phyloP scores from a whole-genome alignment of 1,140 invertebrate species.

The Euschistus heros region DNA sequence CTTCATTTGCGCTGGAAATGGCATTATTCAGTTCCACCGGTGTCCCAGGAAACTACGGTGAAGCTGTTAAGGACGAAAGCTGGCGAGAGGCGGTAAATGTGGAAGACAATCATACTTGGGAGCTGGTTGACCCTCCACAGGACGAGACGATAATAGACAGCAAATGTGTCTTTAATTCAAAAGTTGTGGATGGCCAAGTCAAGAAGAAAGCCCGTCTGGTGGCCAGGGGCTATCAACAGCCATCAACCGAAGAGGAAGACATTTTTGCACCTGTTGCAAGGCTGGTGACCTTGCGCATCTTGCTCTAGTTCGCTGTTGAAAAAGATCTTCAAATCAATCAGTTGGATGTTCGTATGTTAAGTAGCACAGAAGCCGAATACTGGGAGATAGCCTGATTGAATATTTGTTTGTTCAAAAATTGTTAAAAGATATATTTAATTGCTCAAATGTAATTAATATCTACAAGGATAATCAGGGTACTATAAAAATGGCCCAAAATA shows the following conservation, averaged over 20 bases:
- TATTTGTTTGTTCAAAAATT: no score
- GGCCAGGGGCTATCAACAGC: conserved; percentile 5
- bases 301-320: no score
- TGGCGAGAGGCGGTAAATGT: no score
- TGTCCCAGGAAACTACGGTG: no score
- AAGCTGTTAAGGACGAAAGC: no score
- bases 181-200: not conserved
- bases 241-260: not conserved
- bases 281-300: not conserved
- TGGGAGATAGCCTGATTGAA: no score
- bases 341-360: not conserved
- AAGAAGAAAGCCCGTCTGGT: not conserved
- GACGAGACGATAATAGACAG: not conserved
- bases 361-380: no score
- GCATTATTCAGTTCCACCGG: no score
- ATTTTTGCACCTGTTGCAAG: conserved; percentile 1
- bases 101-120: not conserved
- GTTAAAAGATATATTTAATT: no score
- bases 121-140: not conserved
- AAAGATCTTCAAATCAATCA: not conserved
- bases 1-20: no score
- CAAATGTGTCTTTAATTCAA: not conserved
- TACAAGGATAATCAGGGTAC: not conserved
- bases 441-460: not conserved
- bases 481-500: not conserved